Evolutionary conservation across 2,797 vertebrate species (phyloP).

Genomic region (Gallinago solitaria): DNA sequence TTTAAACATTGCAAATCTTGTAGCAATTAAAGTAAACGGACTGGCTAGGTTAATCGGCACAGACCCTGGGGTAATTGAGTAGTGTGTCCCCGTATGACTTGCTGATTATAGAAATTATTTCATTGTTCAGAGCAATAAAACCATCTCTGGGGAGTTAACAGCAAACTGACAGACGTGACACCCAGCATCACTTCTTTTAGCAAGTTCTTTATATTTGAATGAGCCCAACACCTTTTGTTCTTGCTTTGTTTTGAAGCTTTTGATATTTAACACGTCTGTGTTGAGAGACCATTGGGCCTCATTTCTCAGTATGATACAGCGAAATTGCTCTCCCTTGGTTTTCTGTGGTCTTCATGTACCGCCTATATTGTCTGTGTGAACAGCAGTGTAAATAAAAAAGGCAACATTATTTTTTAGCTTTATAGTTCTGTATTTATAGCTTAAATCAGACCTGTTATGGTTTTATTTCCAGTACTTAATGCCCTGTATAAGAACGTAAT

Average conservation of each 20-base stretch:
- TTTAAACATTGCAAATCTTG: not conserved
- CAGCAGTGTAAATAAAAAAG: not conserved
- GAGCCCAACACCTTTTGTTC: not conserved
- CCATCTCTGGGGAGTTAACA: not conserved
- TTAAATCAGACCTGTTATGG: not conserved
- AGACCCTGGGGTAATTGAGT: not conserved
- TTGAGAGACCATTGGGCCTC: not conserved
- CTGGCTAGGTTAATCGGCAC: not conserved
- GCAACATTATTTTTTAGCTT: not conserved
- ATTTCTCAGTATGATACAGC: not conserved
- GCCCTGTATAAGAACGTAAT: not conserved
- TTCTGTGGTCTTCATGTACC: not conserved
- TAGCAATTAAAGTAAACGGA: not conserved
- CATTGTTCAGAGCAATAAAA: not conserved
- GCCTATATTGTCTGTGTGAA: not conserved
- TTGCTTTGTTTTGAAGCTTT: not conserved
- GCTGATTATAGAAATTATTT: not conserved
- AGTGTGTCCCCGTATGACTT: not conserved
- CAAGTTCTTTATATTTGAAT: not conserved
- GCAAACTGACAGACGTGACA: not conserved
- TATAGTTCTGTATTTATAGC: not conserved
- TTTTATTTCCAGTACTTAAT: not conserved
- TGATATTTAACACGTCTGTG: not conserved
- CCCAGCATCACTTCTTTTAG: not conserved
- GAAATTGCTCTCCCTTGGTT: not conserved